Evolutionary conservation across 2,113 vertebrate genomes (phyloP).

Genomic region (Myotis lucifugus): DNA sequence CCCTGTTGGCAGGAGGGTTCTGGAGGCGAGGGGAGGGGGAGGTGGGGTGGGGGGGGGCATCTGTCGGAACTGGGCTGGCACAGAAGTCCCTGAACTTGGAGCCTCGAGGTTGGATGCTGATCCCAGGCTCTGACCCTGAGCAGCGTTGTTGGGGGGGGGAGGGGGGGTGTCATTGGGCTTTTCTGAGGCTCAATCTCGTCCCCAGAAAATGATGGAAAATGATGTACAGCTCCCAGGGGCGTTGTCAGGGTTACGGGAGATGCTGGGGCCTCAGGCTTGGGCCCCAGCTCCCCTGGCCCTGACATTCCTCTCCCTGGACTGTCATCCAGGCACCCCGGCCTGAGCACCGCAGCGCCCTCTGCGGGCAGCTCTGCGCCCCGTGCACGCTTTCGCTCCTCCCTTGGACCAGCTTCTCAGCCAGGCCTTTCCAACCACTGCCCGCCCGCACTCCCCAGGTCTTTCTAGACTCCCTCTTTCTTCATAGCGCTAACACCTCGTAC

Average conservation of each 20-base stretch:
- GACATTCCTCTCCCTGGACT: neutral
- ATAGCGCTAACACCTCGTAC: neutral
- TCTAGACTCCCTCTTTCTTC: neutral
- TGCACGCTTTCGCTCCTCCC: neutral
- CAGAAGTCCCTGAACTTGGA: neutral
- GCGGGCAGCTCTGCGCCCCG: neutral
- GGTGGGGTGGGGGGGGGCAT: too few relatives aligned
- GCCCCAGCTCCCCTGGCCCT: neutral
- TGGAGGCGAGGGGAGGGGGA: neutral
- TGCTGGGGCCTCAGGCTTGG: too few relatives aligned
- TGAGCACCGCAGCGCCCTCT: neutral
- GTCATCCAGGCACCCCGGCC: neutral
- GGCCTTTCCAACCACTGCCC: neutral
- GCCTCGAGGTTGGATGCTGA: neutral
- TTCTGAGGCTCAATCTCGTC: neutral
- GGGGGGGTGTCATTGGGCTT: neutral
- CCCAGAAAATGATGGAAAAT: neutral
- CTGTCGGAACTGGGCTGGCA: too few relatives aligned
- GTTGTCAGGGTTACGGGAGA: neutral
- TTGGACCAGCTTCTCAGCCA: neutral
- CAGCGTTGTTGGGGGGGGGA: neutral
- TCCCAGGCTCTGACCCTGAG: neutral
- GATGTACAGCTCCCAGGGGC: fast-evolving
- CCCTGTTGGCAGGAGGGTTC: too few relatives aligned
- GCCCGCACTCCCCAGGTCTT: neutral